Evolutionary conservation across 2,797 vertebrate species (phyloP), one percentile per base, ranked within the genome.

Genomic region (Amblyraja radiata): DNA sequence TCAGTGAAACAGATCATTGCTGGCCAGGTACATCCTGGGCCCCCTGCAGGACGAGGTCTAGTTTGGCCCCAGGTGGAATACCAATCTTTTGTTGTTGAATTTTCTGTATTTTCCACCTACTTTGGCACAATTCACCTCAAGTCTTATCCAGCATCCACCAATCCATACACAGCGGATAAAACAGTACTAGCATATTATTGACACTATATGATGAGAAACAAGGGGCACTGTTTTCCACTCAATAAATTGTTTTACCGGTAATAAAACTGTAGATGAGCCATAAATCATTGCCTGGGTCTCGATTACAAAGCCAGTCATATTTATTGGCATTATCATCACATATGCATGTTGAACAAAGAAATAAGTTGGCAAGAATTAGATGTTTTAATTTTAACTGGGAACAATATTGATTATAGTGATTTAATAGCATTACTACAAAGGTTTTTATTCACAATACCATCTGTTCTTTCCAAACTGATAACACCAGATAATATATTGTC

Each of bases 381-480:
- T 68, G 61, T 68, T 88, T 88, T 88, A 88, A 88, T 88, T 88
- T 88, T 65, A 88, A 88, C 61, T 88, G n/a, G 61, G 63, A 88
- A 32, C 84, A 36, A 18, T 88, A 88, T 88, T 58, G 83, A 86
- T 86, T 86, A 86, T 6, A 63, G 83, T 86, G 83, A 86, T 61
- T 86, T 86, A 86, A 86, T 63, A 61, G 83, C 88, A 91, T 91
- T 36, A 28, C 88, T 73, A 18, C 73, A 36, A 92, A 23, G 73
- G 46, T 54, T 73, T 76, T 74, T 88, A 88, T 68, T 88, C 23
- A 92, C 36, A 73, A 36, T n/a, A 76, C 90, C 90, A 92, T 92
- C 90, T 92, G 71, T 92, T 92, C 68, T 92, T 23, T 4, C 25
- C 36, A 39, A 92, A 36, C 36, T 91, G 68, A 92, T 88, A 76